Conservation (phyloP, 1,140 invertebrate genomes). For the Archivesica marissinica region DNA sequence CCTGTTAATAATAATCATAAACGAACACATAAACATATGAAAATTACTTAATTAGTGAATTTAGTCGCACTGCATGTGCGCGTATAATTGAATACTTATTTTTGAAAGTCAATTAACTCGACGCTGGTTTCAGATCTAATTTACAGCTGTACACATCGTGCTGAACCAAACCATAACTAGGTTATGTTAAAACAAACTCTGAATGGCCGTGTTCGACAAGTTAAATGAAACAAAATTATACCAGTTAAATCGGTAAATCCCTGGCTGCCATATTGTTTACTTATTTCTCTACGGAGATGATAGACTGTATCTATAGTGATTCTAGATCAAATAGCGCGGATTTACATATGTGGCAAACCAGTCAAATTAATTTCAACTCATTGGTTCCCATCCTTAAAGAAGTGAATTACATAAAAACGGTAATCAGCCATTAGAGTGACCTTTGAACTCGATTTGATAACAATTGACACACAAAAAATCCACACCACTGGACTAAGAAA, state of each 20-base stretch:
- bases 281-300: constrained; percentile 47
- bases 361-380: neutral
- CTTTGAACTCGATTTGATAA: constrained; percentile 59
- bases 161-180: too few species aligned
- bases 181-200: too few species aligned
- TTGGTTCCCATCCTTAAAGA: neutral
- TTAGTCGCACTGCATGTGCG: too few species aligned
- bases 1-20: too few species aligned
- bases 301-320: constrained; percentile 25
- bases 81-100: too few species aligned
- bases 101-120: too few species aligned
- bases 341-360: neutral
- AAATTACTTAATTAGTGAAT: too few species aligned
- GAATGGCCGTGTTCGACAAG: neutral
- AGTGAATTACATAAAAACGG: neutral
- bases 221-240: neutral
- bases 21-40: too few species aligned
- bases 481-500: constrained; percentile 17
- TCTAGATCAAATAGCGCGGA: neutral
- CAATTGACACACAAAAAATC: constrained; percentile 18
- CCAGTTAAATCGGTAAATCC: neutral
- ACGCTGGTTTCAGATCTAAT: too few species aligned
- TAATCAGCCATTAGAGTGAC: constrained; percentile 40
- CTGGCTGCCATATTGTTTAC: constrained; percentile 60
- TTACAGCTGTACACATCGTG: too few species aligned